phyloP scores from a whole-genome alignment of 2,888 invertebrate genomes.

The Aelia acuminata region DNA sequence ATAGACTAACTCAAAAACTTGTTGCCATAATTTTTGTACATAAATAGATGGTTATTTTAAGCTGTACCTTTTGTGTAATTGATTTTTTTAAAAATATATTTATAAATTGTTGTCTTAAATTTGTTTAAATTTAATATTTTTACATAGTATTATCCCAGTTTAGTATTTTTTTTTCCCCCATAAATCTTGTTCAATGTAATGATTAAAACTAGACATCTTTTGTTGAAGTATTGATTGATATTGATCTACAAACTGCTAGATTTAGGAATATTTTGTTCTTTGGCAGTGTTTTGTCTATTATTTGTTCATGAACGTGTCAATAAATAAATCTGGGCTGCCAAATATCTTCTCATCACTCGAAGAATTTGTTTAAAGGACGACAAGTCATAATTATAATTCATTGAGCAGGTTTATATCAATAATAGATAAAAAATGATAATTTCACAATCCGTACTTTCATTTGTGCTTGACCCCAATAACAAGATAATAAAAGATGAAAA shows the following conservation, averaged over 20 bases:
- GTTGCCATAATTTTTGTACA: conserved; percentile 51
- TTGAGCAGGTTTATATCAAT: too few species aligned
- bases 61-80: conserved; percentile 44
- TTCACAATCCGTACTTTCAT: too few species aligned
- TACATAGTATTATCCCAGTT: conserved; percentile 18
- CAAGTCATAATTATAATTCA: too few species aligned
- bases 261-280: not conserved
- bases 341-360: too few species aligned
- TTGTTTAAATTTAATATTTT: conserved; percentile 34
- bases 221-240: not conserved
- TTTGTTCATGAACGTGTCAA: not conserved
- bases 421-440: too few species aligned
- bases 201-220: not conserved
- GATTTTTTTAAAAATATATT: conserved; percentile 42
- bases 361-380: too few species aligned
- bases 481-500: too few species aligned
- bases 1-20: conserved; percentile 45
- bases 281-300: not conserved
- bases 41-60: conserved; percentile 46
- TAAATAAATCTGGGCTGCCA: not conserved
- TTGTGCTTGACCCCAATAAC: too few species aligned
- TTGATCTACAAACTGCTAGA: not conserved
- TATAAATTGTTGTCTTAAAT: conserved; percentile 46
- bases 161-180: conserved; percentile 2
- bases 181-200: conserved; percentile 4